A percentile compares a stretch with the other conserved stretches of the same genome.
phyloP scores from a whole-genome alignment of 2,888 invertebrate species.

The Sinhomidia bicolor region DNA sequence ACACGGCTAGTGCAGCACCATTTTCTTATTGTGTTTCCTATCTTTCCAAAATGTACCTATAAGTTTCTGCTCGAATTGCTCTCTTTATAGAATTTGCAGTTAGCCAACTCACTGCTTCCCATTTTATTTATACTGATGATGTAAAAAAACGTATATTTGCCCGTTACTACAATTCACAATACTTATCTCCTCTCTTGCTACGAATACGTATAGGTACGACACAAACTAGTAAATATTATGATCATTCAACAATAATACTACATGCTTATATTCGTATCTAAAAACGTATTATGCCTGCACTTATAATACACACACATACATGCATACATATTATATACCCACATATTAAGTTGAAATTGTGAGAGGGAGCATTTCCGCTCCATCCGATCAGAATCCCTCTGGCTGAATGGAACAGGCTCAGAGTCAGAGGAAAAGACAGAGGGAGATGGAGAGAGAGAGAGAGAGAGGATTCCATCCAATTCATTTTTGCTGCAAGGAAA shows the following conservation, averaged over 20 bases:
- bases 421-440: conserved; percentile 29
- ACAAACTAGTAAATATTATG: conserved; percentile 15
- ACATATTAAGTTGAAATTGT: conserved; percentile 54
- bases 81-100: conserved; percentile 51
- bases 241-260: conserved; percentile 34
- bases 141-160: conserved; percentile 34
- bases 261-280: conserved; percentile 25
- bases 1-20: conserved; percentile 36
- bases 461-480: conserved; percentile 64
- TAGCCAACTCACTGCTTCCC: conserved; percentile 59
- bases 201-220: neutral
- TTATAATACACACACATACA: neutral
- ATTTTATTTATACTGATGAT: neutral
- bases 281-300: neutral
- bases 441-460: conserved; percentile 2
- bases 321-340: conserved; percentile 34
- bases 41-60: conserved; percentile 24
- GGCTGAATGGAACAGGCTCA: conserved; percentile 64
- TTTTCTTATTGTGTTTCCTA: conserved; percentile 60
- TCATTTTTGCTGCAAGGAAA: conserved; percentile 68
- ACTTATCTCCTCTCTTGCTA: conserved; percentile 27
- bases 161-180: conserved; percentile 14
- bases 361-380: conserved; percentile 63
- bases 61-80: conserved; percentile 54
- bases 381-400: conserved; percentile 68